Base-by-base conservation (phyloP, 1,140 invertebrate genomes). In the Acromyrmex charruanus region DNA sequence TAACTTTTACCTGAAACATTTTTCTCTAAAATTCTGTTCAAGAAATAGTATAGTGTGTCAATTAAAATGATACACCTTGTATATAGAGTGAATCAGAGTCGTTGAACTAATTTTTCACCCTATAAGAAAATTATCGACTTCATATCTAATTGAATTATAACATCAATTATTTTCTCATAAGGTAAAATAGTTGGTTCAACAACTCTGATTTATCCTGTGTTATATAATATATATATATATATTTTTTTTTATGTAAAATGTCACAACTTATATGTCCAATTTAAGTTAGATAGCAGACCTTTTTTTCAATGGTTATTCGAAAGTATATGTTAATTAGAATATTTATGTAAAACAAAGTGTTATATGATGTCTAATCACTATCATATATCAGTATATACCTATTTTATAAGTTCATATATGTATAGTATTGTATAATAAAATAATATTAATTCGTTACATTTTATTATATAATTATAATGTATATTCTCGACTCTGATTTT, bases 361-460 rank as follows among this genome's bases (percentile, higher is more conserved):
- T 66, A 66, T 35, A n/a, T 66, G 39, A 39, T 65, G 31, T 65
- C 2, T 65, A 65, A 65, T 44, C 39, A 44, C 10, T 9, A 44
- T 44, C 10, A 44, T 44, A 44, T 10, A 44, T 44, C 10, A 44
- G 39, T 10, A 44, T 66, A 28, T 31, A n/a, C 21, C 65, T 71
- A 71, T 49, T 49, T 71, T 49, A 25, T 71, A 71, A 71, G 12
- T 71, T 71, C 35, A 49, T 51, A 49, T 25, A 49, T 5, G 25
- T 25, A 71, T 71, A 51, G 3, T 25, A 25, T 25, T 25, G 25
- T 49, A 9, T 71, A 65, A 66, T 66, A 66, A 66, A 69, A 44
- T 31, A 69, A 68, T 68, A 68, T 16, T 44, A 71, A 7, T 71
- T 71, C 25, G 21, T 71, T 71, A 71, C 3, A 71, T 71, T 68